Evolutionary conservation across 2,888 invertebrate species (phyloP).

Genomic region (Agrilus mali): DNA sequence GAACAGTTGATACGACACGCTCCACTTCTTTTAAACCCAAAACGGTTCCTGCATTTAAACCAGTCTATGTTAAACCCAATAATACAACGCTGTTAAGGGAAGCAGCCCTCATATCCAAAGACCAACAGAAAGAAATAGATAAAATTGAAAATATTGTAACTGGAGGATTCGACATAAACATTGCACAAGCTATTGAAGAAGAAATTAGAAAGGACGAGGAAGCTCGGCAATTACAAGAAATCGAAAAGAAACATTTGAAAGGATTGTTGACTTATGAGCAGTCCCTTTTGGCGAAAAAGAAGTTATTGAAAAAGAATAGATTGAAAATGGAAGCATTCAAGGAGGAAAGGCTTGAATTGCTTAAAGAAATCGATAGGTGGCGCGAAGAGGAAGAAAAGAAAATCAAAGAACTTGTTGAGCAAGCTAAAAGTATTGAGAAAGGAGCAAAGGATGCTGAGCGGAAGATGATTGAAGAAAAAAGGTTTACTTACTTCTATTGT

Average conservation of each 20-base stretch:
- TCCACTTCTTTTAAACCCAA: conserved; percentile 7
- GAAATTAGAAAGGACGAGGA: conserved; percentile 36
- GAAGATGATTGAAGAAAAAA: conserved; percentile 41
- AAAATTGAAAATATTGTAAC: conserved; percentile 39
- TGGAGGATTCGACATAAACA: conserved; percentile 34
- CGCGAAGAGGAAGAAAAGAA: conserved; percentile 36
- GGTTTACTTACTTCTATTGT: conserved; percentile 10
- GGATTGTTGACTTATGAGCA: conserved; percentile 47
- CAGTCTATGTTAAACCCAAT: conserved; percentile 35
- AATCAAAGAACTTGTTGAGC: conserved; percentile 38
- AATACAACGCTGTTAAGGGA: conserved; percentile 40
- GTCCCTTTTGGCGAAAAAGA: conserved; percentile 43
- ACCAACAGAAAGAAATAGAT: conserved; percentile 37
- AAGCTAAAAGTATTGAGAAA: conserved; percentile 33
- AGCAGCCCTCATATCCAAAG: conserved; percentile 37
- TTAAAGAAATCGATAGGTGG: conserved; percentile 41
- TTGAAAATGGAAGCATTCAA: conserved; percentile 38
- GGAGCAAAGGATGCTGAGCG: conserved; percentile 40
- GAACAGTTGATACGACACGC: conserved; percentile 1
- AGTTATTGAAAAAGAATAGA: conserved; percentile 36
- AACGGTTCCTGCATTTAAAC: conserved; percentile 12
- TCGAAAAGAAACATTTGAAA: conserved; percentile 45
- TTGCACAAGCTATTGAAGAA: conserved; percentile 35
- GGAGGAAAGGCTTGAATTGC: conserved; percentile 37
- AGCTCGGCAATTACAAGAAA: conserved; percentile 38